phyloP scores from a whole-genome alignment of 92 coral and sea anemone genomes.

The Galaxea fascicularis region DNA sequence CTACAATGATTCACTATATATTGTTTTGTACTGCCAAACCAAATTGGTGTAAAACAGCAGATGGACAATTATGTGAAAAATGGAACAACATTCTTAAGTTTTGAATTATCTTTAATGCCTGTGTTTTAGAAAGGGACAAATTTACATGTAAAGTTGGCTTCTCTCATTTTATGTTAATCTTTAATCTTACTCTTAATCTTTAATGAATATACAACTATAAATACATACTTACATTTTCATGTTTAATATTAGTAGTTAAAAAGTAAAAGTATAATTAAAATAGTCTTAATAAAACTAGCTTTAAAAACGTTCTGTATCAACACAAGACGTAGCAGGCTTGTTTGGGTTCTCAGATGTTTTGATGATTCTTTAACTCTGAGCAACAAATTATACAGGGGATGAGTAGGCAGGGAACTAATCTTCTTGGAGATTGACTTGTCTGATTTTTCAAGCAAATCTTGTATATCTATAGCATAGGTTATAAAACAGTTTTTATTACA shows the following conservation, averaged over 20 bases:
- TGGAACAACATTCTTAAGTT: too few relatives aligned
- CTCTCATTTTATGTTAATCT: too few relatives aligned
- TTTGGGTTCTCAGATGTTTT: not conserved
- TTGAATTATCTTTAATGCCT: too few relatives aligned
- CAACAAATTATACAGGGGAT: constrained; percentile 18
- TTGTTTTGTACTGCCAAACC: too few relatives aligned
- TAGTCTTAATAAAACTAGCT: not conserved
- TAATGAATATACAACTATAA: not conserved
- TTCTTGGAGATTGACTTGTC: constrained; percentile 8
- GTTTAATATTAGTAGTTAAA: not conserved
- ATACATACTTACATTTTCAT: not conserved
- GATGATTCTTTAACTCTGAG: too few relatives aligned
- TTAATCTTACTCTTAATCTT: not conserved
- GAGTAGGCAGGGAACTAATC: constrained; percentile 16
- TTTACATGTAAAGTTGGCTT: too few relatives aligned
- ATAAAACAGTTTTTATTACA: constrained; percentile 7
- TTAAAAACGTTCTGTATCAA: not conserved
- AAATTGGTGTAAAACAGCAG: too few relatives aligned
- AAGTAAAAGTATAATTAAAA: not conserved
- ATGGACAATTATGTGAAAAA: too few relatives aligned
- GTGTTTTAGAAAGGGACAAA: too few relatives aligned
- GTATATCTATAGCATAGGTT: constrained; percentile 14
- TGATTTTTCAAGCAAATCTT: not conserved
- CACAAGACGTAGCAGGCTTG: not conserved
- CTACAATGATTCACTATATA: too few relatives aligned